Base-by-base conservation (phyloP, 1,140 invertebrate genomes). In the Musca vetustissima region DNA sequence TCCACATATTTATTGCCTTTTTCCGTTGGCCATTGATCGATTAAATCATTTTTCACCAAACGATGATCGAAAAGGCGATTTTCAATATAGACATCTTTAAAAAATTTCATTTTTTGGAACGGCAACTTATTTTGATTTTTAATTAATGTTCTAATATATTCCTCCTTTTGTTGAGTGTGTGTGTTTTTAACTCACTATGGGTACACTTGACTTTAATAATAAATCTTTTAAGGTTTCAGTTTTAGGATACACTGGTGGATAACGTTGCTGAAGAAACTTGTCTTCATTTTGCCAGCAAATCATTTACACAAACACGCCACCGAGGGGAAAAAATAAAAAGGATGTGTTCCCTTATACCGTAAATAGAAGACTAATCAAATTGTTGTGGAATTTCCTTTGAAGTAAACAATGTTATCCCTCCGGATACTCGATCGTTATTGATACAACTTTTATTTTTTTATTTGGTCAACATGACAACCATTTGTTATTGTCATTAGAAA, bases 181-280 rank as follows among this genome's bases (percentile, higher is more conserved):
- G n/a, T n/a, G n/a, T n/a, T n/a, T n/a, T n/a, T n/a, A 69, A 80
- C 79, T 81, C 78, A 81, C 79, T 70, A 81, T 80, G 59, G 79
- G 79, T 32, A 81, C 73, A 73, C 79, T 81, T 21, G 79, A 81
- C 8, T 77, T 76, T 24, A 78, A 71, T 13, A 81, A 70, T 22
- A 78, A 64, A 66, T 80, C 76, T 70, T 81, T 81, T 4, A 81
- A 70, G 0, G 75, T 79, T 72, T 79, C 77, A 36, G 79, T 75
- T 76, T 70, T 72, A 59, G 61, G 52, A 67, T 68, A 70, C 73
- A 74, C 4, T 69, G 70, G 72, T 9, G 76, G 78, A 71, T 79
- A 76, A 17, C 72, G 72, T 72, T 77, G 74, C 36, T 75, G 76
- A 17, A 74, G 19, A 73, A 70, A 74, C 66, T 73, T 71, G 72